Evolutionary conservation across 2,888 invertebrate species (phyloP).

Genomic region (Apamea sordens): DNA sequence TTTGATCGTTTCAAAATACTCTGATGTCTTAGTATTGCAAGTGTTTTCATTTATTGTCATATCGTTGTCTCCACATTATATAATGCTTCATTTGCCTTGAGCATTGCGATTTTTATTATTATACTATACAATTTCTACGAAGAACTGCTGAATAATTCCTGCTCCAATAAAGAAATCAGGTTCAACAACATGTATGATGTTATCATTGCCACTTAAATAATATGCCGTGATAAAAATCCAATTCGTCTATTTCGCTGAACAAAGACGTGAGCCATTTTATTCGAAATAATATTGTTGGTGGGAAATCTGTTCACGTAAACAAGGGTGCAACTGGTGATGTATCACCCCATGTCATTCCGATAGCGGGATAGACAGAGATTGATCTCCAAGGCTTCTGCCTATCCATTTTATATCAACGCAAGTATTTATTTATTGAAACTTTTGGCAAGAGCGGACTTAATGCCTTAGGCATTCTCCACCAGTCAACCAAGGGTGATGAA

Average conservation of each 20-base stretch:
- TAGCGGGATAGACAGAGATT: constrained; percentile 40
- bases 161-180: constrained; percentile 6
- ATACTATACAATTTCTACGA: too few relatives aligned
- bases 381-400: constrained; percentile 30
- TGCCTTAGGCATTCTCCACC: too few relatives aligned
- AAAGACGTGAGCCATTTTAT: constrained; percentile 34
- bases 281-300: constrained; percentile 26
- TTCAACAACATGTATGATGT: constrained; percentile 2
- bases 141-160: not conserved
- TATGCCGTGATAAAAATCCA: constrained; percentile 22
- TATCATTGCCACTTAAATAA: constrained; percentile 19
- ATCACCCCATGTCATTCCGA: constrained; percentile 40
- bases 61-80: too few relatives aligned
- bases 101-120: too few relatives aligned
- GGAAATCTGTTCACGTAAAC: constrained; percentile 42
- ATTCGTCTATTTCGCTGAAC: constrained; percentile 19
- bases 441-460: too few relatives aligned
- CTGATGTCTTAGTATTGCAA: too few relatives aligned
- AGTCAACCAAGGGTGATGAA: too few relatives aligned
- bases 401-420: constrained; percentile 1
- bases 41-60: too few relatives aligned
- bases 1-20: too few relatives aligned
- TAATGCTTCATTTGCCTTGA: not conserved
- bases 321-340: constrained; percentile 51
- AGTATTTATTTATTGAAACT: not conserved